These are phyloP conservation scores for Botia kubotai DNA, from an alignment of 2,797 vertebrate genomes.

Conservation along the genomic window DNA sequence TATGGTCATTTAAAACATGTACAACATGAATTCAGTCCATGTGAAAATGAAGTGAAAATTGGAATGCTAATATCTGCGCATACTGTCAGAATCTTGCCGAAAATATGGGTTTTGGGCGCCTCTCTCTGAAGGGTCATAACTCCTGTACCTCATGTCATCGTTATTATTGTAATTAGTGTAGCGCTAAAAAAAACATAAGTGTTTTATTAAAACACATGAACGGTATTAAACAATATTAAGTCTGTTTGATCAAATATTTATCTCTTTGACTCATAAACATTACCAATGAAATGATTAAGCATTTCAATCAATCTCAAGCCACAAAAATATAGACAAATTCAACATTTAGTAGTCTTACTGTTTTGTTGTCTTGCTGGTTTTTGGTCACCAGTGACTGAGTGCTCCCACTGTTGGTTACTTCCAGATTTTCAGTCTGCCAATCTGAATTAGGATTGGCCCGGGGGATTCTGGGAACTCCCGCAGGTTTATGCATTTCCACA, in stretches of 20 bases:
- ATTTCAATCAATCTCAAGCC: not conserved
- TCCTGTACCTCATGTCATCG: not conserved
- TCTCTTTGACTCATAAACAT: not conserved
- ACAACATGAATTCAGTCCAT: not conserved
- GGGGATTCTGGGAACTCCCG: constrained; percentile 59
- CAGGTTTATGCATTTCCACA: constrained; percentile 47
- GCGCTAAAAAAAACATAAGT: not conserved
- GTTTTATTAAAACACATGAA: not conserved
- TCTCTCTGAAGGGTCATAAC: not conserved
- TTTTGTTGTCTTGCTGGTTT: constrained; percentile 32
- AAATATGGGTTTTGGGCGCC: constrained; percentile 36
- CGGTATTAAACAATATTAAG: not conserved
- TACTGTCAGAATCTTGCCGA: constrained; percentile 26
- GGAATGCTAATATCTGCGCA: constrained; percentile 32
- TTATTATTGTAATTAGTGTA: not conserved
- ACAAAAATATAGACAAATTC: not conserved
- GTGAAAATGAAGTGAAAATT: constrained; percentile 2
- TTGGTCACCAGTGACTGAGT: constrained; percentile 50
- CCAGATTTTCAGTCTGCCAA: constrained; percentile 56
- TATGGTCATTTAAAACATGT: not conserved
- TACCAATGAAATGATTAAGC: not conserved
- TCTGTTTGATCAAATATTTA: not conserved
- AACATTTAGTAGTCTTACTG: constrained; percentile 35
- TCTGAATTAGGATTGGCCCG: constrained; percentile 46
- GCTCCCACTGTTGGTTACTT: constrained; percentile 58